phyloP scores from a whole-genome alignment of 2,113 vertebrate genomes.

The Ictalurus punctatus region DNA sequence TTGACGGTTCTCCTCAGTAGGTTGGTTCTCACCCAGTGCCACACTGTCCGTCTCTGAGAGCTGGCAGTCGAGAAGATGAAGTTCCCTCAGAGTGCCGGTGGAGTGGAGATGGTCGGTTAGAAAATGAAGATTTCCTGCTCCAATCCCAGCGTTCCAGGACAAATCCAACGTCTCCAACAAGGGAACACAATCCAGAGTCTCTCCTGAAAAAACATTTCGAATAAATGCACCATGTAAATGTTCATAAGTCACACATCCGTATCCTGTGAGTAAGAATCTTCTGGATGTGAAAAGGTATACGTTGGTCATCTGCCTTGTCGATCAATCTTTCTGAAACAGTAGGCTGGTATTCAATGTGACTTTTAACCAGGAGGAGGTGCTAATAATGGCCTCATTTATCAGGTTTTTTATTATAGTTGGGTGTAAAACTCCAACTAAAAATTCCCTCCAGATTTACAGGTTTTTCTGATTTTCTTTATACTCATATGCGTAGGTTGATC shows the following conservation, averaged over 20 bases:
- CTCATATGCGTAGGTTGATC: background rate
- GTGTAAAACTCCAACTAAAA: background rate
- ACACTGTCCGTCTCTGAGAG: slow-evolving; percentile 75
- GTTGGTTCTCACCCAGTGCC: slow-evolving; percentile 73
- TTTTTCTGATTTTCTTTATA: background rate
- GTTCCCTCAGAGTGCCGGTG: slow-evolving; percentile 69
- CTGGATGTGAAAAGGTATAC: background rate
- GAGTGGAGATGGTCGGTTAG: slow-evolving; percentile 70
- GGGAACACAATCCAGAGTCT: slow-evolving; percentile 69
- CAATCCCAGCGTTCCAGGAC: slow-evolving; percentile 83
- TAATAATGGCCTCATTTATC: background rate
- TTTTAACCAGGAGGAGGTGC: background rate
- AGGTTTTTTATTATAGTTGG: background rate
- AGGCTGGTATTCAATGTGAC: background rate
- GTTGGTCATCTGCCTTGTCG: background rate
- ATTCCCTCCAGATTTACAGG: background rate
- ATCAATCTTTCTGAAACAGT: background rate
- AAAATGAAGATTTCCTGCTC: slow-evolving; percentile 76
- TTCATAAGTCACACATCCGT: background rate
- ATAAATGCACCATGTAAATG: background rate
- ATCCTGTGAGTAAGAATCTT: background rate
- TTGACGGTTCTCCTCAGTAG: background rate
- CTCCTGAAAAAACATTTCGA: slow-evolving; percentile 67
- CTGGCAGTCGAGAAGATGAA: slow-evolving; percentile 80
- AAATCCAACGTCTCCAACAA: slow-evolving; percentile 82